Evolutionary conservation across 2,113 vertebrate species (phyloP).

Genomic region (Marmota monax): DNA sequence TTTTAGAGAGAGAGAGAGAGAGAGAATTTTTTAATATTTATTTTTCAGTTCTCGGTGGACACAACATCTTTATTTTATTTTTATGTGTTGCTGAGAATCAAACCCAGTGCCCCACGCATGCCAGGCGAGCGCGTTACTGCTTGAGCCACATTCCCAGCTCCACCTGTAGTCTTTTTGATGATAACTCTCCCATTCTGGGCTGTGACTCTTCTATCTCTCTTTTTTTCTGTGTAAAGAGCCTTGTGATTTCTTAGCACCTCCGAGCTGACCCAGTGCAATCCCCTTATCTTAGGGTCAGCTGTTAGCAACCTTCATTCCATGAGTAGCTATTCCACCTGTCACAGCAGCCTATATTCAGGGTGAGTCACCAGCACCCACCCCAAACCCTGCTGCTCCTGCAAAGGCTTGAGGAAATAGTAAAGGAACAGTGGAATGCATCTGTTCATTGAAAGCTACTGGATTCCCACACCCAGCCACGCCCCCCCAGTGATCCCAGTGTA

Average conservation of each 20-base stretch:
- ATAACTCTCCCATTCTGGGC: no score
- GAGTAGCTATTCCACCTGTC: background rate
- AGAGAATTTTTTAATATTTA: no score
- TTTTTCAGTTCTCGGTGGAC: no score
- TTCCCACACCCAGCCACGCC: background rate
- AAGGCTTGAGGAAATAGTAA: background rate
- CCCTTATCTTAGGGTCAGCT: background rate
- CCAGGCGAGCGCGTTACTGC: no score
- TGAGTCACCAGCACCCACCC: background rate
- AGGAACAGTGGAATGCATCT: background rate
- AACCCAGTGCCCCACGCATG: no score
- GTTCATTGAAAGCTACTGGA: background rate
- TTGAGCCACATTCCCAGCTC: background rate
- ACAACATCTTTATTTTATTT: no score
- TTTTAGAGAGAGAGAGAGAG: no score
- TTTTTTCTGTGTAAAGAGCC: background rate
- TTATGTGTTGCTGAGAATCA: no score
- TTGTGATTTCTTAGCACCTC: background rate
- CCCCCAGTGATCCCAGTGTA: no score
- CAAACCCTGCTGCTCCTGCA: background rate
- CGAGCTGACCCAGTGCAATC: background rate
- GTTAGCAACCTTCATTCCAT: background rate
- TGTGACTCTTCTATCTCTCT: background rate
- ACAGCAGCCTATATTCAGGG: background rate
- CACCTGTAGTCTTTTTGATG: background rate